Evolutionary conservation across 1,140 invertebrate genomes (phyloP).

Genomic region (Zelostemma sp.): DNA sequence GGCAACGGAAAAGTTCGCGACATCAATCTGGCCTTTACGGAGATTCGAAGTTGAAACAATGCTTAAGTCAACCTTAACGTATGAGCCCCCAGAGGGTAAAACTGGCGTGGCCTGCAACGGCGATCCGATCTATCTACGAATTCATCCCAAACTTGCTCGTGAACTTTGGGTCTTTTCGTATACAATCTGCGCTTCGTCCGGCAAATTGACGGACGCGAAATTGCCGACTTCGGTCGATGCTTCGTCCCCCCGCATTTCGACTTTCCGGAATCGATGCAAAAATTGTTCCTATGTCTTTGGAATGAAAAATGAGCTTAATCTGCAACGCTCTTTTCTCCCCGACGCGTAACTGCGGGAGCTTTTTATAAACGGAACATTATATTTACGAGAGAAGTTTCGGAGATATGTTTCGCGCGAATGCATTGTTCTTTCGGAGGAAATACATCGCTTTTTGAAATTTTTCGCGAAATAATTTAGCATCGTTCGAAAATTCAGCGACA

Average conservation of each 20-base stretch:
- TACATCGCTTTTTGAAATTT: slow-evolving; percentile 1
- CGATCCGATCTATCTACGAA: slow-evolving; percentile 64
- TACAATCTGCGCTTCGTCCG: background rate
- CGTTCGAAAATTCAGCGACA: slow-evolving; percentile 34
- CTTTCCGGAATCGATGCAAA: too few relatives aligned
- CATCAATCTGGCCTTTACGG: slow-evolving; percentile 70
- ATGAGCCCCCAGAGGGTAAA: slow-evolving; percentile 64
- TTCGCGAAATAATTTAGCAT: background rate
- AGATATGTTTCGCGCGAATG: background rate
- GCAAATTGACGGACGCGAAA: slow-evolving; percentile 29
- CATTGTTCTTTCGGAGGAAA: background rate
- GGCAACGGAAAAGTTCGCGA: slow-evolving; percentile 69
- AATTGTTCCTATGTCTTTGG: background rate
- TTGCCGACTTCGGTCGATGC: too few relatives aligned
- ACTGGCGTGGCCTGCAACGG: slow-evolving; percentile 42
- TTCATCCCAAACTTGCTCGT: slow-evolving; percentile 50
- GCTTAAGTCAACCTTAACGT: slow-evolving; percentile 69
- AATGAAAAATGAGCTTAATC: background rate
- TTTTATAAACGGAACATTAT: background rate
- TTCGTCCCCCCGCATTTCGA: too few relatives aligned
- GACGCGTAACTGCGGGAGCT: background rate
- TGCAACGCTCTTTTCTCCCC: background rate
- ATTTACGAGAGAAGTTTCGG: slow-evolving; percentile 2
- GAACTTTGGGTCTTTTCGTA: slow-evolving; percentile 41
- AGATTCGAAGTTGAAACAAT: slow-evolving; percentile 72